These are phyloP conservation scores for Cichlasoma orientale DNA, from an alignment of 2,797 vertebrate species.

Conservation along the genomic window DNA sequence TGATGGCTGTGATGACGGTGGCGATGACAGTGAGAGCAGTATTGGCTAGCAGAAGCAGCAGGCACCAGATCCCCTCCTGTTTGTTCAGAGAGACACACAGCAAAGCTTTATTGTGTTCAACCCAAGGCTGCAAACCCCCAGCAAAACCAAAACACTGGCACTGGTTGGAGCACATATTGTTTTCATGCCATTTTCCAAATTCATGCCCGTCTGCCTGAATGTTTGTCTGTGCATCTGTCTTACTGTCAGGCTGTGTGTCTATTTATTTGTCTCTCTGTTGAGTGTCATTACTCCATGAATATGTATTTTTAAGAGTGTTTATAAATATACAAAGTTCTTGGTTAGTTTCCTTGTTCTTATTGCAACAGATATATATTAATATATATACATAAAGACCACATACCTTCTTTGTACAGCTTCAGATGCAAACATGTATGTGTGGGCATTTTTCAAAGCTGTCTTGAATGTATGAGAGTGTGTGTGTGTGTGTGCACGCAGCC, in stretches of 20 bases:
- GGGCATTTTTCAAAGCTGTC: constrained; percentile 37
- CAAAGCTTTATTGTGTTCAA: constrained; percentile 70
- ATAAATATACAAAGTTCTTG: constrained; percentile 26
- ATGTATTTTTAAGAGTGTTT: constrained; percentile 38
- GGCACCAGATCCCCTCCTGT: constrained; percentile 73
- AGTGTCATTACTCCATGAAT: constrained; percentile 31
- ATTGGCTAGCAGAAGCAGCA: constrained; percentile 71
- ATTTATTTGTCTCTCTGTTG: constrained; percentile 39
- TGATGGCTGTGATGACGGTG: constrained; percentile 71
- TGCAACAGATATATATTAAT: constrained; percentile 21
- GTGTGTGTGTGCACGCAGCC: constrained; percentile 20
- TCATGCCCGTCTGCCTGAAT: constrained; percentile 53
- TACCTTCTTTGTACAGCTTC: neutral
- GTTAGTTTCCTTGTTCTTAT: constrained; percentile 15
- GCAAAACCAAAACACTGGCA: constrained; percentile 75
- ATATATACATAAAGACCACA: constrained; percentile 19
- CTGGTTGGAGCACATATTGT: constrained; percentile 60
- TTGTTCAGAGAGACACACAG: constrained; percentile 75
- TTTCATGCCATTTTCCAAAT: constrained; percentile 68
- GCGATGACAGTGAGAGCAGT: constrained; percentile 69
- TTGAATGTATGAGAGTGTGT: constrained; percentile 11
- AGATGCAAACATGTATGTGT: constrained; percentile 28
- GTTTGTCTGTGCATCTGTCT: constrained; percentile 65
- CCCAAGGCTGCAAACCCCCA: constrained; percentile 69
- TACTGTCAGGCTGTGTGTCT: constrained; percentile 51